phyloP scores from a whole-genome alignment of 35 echinoderm and acorn worm species.

The Eucidaris tribuloides region DNA sequence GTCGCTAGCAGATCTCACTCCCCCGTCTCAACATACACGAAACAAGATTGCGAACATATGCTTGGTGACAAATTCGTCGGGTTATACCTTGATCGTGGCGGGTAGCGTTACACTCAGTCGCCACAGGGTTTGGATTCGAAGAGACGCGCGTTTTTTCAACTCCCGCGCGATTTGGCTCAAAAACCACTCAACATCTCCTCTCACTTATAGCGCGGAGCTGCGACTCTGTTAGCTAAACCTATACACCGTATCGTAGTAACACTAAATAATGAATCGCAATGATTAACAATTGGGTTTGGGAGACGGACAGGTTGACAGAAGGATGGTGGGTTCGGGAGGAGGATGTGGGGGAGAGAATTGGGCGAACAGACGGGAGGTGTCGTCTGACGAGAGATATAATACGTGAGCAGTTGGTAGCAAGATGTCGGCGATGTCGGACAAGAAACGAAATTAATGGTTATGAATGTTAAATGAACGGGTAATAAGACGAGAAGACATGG shows the following conservation, averaged over 20 bases:
- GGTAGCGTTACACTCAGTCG: too few relatives aligned
- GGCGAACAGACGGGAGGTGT: slow-evolving; percentile 1
- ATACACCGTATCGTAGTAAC: slow-evolving; percentile 21
- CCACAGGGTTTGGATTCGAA: too few relatives aligned
- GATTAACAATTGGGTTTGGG: slow-evolving; percentile 8
- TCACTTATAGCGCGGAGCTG: not conserved
- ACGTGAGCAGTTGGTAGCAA: slow-evolving; percentile 4
- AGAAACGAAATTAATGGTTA: slow-evolving; percentile 14
- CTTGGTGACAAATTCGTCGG: not conserved
- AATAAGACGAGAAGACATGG: not conserved
- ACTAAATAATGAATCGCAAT: not conserved
- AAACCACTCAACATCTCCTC: too few relatives aligned
- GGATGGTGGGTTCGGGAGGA: not conserved
- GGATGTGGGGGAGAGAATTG: slow-evolving; percentile 6
- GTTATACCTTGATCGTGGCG: too few relatives aligned
- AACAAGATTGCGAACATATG: slow-evolving; percentile 27
- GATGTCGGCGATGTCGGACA: not conserved
- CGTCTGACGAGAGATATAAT: slow-evolving; percentile 21
- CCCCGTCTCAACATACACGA: not conserved
- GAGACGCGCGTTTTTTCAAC: too few relatives aligned
- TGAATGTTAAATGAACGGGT: slow-evolving; percentile 36
- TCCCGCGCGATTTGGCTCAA: too few relatives aligned
- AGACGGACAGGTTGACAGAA: not conserved
- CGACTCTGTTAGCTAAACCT: slow-evolving; percentile 1
- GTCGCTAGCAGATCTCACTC: not conserved